Evolutionary conservation across 2,888 invertebrate species (phyloP).

Genomic region (Strigamia maritima): DNA sequence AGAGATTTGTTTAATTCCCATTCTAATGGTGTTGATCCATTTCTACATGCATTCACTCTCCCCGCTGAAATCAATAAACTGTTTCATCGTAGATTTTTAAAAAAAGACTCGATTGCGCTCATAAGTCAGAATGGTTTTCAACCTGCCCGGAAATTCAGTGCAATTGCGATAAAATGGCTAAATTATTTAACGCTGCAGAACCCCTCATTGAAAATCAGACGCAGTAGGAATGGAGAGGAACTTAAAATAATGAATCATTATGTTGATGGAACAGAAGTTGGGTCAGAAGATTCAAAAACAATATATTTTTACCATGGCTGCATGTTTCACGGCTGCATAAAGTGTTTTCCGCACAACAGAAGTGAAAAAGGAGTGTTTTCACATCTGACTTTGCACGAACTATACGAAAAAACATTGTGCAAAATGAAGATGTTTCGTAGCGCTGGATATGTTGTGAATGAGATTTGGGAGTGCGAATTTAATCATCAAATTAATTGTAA

Average conservation of each 20-base stretch:
- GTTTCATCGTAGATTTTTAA: background rate
- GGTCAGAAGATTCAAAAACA: background rate
- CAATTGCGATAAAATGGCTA: background rate
- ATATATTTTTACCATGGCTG: background rate
- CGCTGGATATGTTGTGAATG: background rate
- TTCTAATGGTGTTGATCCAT: background rate
- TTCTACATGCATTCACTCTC: background rate
- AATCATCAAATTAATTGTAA: background rate
- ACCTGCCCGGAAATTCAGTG: background rate
- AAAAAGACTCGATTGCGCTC: background rate
- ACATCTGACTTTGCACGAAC: background rate
- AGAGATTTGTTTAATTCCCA: background rate
- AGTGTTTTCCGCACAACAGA: background rate
- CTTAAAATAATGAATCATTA: background rate
- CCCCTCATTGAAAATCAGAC: background rate
- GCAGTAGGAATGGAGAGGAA: background rate
- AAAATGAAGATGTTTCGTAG: background rate
- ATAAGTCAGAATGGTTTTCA: background rate
- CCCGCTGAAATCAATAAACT: background rate
- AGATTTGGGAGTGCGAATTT: background rate
- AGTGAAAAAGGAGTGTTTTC: background rate
- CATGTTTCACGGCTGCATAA: background rate
- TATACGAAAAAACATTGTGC: background rate
- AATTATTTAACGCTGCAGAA: background rate
- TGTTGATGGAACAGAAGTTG: background rate